These are phyloP conservation scores for Odontocolon sp. DNA, from an alignment of 2,888 invertebrate genomes.

Conservation along the genomic window DNA sequence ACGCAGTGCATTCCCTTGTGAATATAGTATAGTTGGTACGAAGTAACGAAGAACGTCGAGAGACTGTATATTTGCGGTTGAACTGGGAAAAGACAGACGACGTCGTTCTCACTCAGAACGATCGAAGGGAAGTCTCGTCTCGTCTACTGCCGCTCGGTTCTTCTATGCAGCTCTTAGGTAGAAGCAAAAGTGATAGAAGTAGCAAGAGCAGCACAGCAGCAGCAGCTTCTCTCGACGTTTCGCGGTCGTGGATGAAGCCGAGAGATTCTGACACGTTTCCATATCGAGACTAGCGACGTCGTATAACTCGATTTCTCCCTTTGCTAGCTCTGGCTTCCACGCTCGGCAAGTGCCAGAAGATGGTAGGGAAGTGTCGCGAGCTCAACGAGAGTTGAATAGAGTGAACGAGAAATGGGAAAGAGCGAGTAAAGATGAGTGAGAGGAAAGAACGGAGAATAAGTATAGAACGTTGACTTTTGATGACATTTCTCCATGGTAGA, in stretches of 20 bases:
- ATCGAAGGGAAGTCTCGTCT: slow-evolving; percentile 33
- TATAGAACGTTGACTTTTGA: too few relatives aligned
- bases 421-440: neutral
- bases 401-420: neutral
- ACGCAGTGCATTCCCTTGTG: slow-evolving; percentile 5
- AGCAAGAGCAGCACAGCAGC: slow-evolving; percentile 7
- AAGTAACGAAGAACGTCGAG: neutral
- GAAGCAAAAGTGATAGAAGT: neutral
- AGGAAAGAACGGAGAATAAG: too few relatives aligned
- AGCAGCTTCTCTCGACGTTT: slow-evolving; percentile 45
- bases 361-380: slow-evolving; percentile 10
- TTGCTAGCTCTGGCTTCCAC: neutral
- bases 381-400: slow-evolving; percentile 6
- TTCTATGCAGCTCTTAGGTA: neutral
- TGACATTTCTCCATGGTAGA: too few relatives aligned
- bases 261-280: slow-evolving; percentile 52
- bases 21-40: neutral
- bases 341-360: slow-evolving; percentile 5
- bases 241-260: slow-evolving; percentile 47
- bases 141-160: too few relatives aligned
- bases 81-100: slow-evolving; percentile 18
- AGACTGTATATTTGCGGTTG: slow-evolving; percentile 9
- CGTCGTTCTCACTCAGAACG: slow-evolving; percentile 22
- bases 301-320: slow-evolving; percentile 48
- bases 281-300: slow-evolving; percentile 42